Conservation (phyloP, 2,113 vertebrate species). For the Ellobius talpinus region DNA sequence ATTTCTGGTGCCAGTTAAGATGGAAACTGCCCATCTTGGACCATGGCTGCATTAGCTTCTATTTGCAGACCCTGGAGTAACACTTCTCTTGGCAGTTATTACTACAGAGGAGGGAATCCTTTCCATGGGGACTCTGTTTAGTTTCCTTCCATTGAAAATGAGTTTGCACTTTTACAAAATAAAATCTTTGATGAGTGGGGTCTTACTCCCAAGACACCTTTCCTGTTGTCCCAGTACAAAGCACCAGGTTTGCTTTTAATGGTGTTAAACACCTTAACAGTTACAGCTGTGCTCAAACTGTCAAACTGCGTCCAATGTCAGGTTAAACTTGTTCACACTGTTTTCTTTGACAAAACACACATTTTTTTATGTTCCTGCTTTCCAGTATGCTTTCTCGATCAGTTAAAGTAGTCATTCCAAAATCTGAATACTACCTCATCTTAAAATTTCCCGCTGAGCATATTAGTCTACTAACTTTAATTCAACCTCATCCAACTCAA, state of each 20-base stretch:
- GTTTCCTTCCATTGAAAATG: neutral
- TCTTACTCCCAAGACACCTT: neutral
- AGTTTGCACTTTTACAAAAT: neutral
- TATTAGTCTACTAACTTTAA: neutral
- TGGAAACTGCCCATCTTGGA: neutral
- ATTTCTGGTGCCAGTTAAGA: neutral
- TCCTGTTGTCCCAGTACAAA: neutral
- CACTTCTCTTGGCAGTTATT: neutral
- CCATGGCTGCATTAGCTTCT: neutral
- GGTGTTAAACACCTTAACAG: neutral
- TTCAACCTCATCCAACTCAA: neutral
- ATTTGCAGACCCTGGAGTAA: neutral
- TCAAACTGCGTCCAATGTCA: neutral
- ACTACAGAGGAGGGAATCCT: neutral
- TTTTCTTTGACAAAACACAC: neutral
- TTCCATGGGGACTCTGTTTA: neutral
- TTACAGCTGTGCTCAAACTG: neutral
- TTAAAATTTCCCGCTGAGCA: neutral
- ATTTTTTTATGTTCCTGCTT: neutral
- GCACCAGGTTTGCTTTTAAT: neutral
- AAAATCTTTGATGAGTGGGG: neutral
- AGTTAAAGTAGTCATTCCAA: neutral
- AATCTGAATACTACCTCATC: neutral
- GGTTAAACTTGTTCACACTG: neutral
- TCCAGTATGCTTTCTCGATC: too few species aligned